A percentile compares a stretch with the other conserved stretches of the same genome.
Evolutionary conservation across 2,888 invertebrate species (phyloP).

Genomic region (Junonia oenone): DNA sequence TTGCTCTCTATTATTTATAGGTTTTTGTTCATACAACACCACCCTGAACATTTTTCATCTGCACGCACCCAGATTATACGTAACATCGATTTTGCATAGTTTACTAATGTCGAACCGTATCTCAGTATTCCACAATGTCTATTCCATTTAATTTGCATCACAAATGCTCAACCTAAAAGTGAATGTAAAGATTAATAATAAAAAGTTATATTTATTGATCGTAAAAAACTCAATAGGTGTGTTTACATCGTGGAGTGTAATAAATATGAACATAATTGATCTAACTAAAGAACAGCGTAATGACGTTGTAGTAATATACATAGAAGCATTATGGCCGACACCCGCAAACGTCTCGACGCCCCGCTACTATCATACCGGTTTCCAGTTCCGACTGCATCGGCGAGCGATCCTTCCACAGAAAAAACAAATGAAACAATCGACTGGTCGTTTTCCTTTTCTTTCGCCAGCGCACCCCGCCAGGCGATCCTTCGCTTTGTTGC

Average conservation of each 20-base stretch:
- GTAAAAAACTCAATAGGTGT: background rate
- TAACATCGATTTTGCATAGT: conserved; percentile 18
- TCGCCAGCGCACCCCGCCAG: conserved; percentile 33
- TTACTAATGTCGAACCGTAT: background rate
- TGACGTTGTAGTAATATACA: conserved; percentile 10
- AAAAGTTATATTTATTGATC: conserved; percentile 1
- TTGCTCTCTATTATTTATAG: conserved; percentile 52
- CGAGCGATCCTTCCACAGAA: conserved; percentile 67
- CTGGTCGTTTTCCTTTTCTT: conserved; percentile 51
- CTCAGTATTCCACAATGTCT: background rate
- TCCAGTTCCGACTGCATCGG: conserved; percentile 64
- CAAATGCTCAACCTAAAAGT: background rate
- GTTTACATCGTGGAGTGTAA: background rate
- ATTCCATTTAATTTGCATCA: background rate
- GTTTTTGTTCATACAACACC: conserved; percentile 51
- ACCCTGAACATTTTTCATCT: conserved; percentile 49
- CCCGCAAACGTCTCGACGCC: conserved; percentile 40
- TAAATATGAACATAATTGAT: background rate
- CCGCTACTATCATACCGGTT: conserved; percentile 68
- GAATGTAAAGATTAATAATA: background rate
- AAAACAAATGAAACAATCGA: conserved; percentile 66
- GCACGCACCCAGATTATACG: conserved; percentile 42
- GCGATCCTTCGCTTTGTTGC: conserved; percentile 43
- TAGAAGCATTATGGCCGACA: conserved; percentile 50
- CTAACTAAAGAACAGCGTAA: conserved; percentile 9